Evolutionary conservation across 2,888 invertebrate genomes (phyloP).

Genomic region (Plagodis pulveraria): DNA sequence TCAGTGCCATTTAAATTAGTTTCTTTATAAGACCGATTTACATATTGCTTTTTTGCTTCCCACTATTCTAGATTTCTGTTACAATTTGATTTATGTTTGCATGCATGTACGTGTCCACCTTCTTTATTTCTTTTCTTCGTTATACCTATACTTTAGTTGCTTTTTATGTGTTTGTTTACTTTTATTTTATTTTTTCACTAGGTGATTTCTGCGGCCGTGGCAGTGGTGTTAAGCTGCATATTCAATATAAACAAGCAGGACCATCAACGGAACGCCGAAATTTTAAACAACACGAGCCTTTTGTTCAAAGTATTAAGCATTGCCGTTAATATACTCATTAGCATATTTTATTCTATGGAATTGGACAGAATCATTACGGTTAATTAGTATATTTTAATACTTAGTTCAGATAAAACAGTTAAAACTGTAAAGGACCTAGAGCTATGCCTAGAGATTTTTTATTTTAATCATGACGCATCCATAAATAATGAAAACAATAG

Average conservation of each 20-base stretch:
- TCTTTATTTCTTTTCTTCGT: too few relatives aligned
- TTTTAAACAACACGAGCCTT: constrained; percentile 85
- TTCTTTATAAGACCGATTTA: too few relatives aligned
- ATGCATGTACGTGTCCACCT: too few relatives aligned
- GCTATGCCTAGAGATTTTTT: too few relatives aligned
- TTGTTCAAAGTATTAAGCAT: constrained; percentile 85
- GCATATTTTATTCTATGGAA: constrained; percentile 83
- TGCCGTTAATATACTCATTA: constrained; percentile 85
- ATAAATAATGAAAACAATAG: too few relatives aligned
- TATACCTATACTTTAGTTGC: background rate
- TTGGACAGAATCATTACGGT: constrained; percentile 57
- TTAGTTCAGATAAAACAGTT: too few relatives aligned
- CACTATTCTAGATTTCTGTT: too few relatives aligned
- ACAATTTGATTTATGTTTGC: too few relatives aligned
- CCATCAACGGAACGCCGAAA: constrained; percentile 84
- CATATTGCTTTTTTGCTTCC: too few relatives aligned
- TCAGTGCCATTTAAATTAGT: too few relatives aligned
- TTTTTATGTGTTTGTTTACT: constrained; percentile 44
- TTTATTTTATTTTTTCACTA: constrained; percentile 63
- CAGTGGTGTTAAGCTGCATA: constrained; percentile 84
- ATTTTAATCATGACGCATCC: too few relatives aligned
- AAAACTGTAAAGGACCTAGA: too few relatives aligned
- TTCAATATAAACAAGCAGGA: constrained; percentile 86
- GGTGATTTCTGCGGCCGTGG: constrained; percentile 86
- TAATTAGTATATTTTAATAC: background rate